Percentiles rank a stretch among this genome's conserved stretches.
Conservation (phyloP, 2,113 vertebrate species). For the Gallinago paraguaiae region DNA sequence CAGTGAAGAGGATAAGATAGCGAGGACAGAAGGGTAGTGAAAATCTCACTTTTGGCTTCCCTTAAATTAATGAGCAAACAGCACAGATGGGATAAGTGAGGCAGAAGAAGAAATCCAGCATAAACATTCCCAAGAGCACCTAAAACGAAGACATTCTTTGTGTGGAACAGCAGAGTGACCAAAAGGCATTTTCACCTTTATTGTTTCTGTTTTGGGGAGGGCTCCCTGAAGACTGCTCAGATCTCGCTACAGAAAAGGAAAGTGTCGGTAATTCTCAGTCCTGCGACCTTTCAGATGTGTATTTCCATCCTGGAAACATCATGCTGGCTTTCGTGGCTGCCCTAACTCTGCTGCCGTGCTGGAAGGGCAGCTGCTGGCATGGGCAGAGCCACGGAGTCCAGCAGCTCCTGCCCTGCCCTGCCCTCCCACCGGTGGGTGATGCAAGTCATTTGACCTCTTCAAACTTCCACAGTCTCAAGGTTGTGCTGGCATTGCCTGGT, state of each 20-base stretch:
- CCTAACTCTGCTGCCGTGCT: background rate
- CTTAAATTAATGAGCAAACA: slow-evolving; percentile 7
- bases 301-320: background rate
- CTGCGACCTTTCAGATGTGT: background rate
- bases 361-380: background rate
- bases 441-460: background rate
- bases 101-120: slow-evolving; percentile 3
- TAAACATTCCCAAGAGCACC: background rate
- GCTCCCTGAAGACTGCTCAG: background rate
- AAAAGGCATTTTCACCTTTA: background rate
- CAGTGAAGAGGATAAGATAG: background rate
- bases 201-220: background rate
- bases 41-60: background rate
- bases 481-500: background rate
- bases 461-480: background rate
- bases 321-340: accelerated
- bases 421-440: accelerated
- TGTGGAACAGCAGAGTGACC: background rate
- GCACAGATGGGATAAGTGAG: slow-evolving; percentile 5
- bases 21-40: background rate
- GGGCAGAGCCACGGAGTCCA: background rate
- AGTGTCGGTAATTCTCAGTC: background rate
- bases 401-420: accelerated
- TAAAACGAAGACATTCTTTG: background rate
- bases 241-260: background rate